Conservation (phyloP, 1,140 invertebrate genomes). For the Drosophila kepulauana region DNA sequence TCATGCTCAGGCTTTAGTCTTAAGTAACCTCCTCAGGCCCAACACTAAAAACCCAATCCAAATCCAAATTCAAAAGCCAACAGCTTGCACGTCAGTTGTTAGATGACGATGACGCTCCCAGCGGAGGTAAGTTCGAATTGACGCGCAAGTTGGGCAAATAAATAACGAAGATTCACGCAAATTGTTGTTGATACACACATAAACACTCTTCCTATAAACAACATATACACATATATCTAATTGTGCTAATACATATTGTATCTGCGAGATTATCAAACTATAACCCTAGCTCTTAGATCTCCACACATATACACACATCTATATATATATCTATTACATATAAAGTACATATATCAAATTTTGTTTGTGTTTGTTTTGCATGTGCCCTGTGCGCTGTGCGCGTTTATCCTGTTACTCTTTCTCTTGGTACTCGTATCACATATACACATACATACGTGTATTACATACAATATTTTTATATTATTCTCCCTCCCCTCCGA, state of each 20-base stretch:
- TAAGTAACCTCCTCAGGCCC: constrained; percentile 36
- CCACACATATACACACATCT: constrained; percentile 26
- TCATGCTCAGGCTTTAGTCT: constrained; percentile 59
- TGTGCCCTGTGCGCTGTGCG: constrained; percentile 62
- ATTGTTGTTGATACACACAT: constrained; percentile 79
- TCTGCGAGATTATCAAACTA: constrained; percentile 67
- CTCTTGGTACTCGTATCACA: constrained; percentile 21
- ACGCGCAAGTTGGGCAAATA: constrained; percentile 35
- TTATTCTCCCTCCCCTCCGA: neutral
- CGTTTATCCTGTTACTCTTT: constrained; percentile 37
- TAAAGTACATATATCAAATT: constrained; percentile 61
- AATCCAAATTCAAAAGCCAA: constrained; percentile 1
- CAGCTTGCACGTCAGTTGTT: constrained; percentile 41
- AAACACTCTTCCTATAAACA: constrained; percentile 29
- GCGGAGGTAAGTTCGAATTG: constrained; percentile 10
- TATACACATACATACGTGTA: constrained; percentile 7
- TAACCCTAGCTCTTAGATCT: constrained; percentile 71
- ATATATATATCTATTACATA: constrained; percentile 48
- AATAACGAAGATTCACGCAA: constrained; percentile 47
- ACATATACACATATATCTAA: constrained; percentile 56
- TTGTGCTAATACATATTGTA: constrained; percentile 75
- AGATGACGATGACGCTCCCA: constrained; percentile 6
- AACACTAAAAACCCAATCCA: constrained; percentile 1
- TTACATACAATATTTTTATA: neutral
- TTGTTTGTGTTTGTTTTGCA: constrained; percentile 83